phyloP scores from a whole-genome alignment of 2,113 vertebrate species.

The Microcebus lehilahytsara region DNA sequence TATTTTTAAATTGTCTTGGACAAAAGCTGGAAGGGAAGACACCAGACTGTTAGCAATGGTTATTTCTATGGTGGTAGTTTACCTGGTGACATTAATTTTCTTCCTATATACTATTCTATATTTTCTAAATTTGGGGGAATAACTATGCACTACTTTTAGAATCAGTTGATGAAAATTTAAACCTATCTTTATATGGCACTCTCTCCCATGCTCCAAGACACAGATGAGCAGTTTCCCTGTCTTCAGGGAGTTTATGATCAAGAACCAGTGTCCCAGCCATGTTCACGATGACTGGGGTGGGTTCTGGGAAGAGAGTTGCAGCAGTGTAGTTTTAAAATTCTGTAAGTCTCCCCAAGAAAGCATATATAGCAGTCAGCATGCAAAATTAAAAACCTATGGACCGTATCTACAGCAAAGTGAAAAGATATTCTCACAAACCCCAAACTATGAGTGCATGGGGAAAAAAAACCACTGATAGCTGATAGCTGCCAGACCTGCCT shows the following conservation, averaged over 20 bases:
- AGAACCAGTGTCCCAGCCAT: not conserved
- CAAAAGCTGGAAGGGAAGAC: not conserved
- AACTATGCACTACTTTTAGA: not conserved
- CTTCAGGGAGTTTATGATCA: not conserved
- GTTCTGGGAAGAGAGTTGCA: not conserved
- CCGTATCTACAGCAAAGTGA: not conserved
- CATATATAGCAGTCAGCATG: not conserved
- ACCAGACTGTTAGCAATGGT: not conserved
- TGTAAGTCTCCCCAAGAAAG: not conserved
- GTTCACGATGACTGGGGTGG: not conserved
- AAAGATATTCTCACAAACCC: not conserved
- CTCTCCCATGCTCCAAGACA: not conserved
- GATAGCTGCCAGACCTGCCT: not conserved
- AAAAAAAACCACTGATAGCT: rapidly evolving
- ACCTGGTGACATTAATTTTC: not conserved
- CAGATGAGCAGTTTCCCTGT: not conserved
- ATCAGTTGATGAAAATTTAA: not conserved
- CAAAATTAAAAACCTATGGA: not conserved
- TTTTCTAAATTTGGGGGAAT: not conserved
- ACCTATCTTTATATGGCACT: not conserved
- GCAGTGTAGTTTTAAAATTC: not conserved
- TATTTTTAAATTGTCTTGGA: not conserved
- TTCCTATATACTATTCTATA: not conserved
- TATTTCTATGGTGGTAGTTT: not conserved
- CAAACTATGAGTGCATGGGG: not conserved